Evolutionary conservation across 1,140 invertebrate genomes (phyloP).

Genomic region (Tyrophagus putrescentiae): DNA sequence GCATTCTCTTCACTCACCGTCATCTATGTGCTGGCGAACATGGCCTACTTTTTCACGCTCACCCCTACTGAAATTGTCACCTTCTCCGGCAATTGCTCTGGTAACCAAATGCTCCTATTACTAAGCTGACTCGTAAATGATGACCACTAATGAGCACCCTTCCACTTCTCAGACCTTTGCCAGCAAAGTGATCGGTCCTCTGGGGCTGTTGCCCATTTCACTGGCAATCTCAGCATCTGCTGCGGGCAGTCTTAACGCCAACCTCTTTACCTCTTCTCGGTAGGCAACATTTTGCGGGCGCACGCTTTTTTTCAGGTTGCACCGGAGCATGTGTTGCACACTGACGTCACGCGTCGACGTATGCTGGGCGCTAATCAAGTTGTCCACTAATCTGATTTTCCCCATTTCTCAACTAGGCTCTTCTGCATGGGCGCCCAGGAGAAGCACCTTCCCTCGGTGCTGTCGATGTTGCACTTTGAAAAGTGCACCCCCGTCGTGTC

Average conservation of each 20-base stretch:
- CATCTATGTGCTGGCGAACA: conserved; percentile 79
- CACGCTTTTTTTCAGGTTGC: not conserved
- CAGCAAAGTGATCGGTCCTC: conserved; percentile 26
- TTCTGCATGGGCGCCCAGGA: conserved; percentile 83
- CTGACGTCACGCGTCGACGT: not conserved
- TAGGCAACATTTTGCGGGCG: not conserved
- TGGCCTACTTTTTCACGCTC: conserved; percentile 81
- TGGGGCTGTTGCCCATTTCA: conserved; percentile 58
- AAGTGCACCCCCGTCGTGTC: conserved; percentile 73
- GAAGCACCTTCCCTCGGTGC: conserved; percentile 68
- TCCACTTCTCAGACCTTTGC: conserved; percentile 47
- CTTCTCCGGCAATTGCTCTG: conserved; percentile 81
- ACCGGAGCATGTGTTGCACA: too few species aligned
- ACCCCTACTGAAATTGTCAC: conserved; percentile 60
- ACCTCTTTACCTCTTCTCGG: conserved; percentile 47
- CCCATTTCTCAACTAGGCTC: conserved; percentile 35
- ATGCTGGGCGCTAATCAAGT: not conserved
- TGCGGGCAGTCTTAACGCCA: conserved; percentile 67
- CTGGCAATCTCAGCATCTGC: conserved; percentile 67
- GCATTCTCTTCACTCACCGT: conserved; percentile 70
- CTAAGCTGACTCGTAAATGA: not conserved
- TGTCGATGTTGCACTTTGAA: conserved; percentile 72
- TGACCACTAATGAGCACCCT: not conserved
- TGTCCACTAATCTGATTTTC: not conserved
- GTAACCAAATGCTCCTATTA: conserved; percentile 46